Evolutionary conservation across 2,888 invertebrate species (phyloP).

Genomic region (Hypolimnas misippus): DNA sequence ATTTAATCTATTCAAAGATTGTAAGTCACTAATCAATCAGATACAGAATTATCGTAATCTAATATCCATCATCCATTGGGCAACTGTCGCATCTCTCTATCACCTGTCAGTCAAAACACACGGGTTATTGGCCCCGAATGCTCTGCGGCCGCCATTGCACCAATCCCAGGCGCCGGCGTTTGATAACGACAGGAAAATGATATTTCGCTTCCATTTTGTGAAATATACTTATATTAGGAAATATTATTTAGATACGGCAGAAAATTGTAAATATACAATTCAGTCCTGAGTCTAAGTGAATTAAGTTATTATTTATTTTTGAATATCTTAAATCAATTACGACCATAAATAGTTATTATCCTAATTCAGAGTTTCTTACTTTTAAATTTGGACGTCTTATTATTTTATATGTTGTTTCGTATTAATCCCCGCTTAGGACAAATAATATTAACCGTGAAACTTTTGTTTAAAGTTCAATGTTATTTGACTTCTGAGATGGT

Average conservation of each 20-base stretch:
- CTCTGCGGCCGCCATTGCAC: constrained; percentile 53
- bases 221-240: background rate
- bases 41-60: constrained; percentile 20
- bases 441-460: too few relatives aligned
- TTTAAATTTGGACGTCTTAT: too few relatives aligned
- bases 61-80: constrained; percentile 28
- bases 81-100: constrained; percentile 32
- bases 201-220: background rate
- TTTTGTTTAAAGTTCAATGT: too few relatives aligned
- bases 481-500: too few relatives aligned
- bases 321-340: too few relatives aligned
- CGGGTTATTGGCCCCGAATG: constrained; percentile 62
- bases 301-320: too few relatives aligned
- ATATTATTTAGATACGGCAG: background rate
- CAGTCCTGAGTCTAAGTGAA: too few relatives aligned
- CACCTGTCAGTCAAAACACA: constrained; percentile 45
- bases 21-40: constrained; percentile 15
- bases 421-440: too few relatives aligned
- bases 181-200: constrained; percentile 4
- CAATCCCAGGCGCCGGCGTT: constrained; percentile 44
- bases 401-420: too few relatives aligned
- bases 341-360: too few relatives aligned
- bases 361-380: too few relatives aligned
- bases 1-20: background rate
- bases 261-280: background rate